A percentile compares a stretch with the other conserved stretches of the same genome.
Evolutionary conservation across 2,888 invertebrate genomes (phyloP).

Genomic region (Ceramica pisi): DNA sequence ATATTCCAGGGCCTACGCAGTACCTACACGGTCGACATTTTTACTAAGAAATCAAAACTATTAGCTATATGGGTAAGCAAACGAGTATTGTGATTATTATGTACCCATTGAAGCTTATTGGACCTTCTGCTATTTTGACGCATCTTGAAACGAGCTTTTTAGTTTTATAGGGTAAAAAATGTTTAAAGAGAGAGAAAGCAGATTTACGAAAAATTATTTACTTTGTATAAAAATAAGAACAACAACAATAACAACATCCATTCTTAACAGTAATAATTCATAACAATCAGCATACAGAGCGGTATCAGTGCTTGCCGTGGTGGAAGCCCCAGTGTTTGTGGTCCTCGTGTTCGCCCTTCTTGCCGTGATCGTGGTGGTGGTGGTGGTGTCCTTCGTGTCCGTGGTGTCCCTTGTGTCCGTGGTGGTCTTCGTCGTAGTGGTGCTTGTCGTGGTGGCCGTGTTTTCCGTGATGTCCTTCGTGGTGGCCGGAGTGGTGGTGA

Average conservation of each 20-base stretch:
- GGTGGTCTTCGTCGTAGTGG: conserved; percentile 95
- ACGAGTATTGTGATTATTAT: too few relatives aligned
- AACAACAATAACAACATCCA: conserved; percentile 79
- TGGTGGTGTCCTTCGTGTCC: conserved; percentile 94
- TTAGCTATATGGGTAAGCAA: too few relatives aligned
- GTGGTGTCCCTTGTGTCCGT: conserved; percentile 95
- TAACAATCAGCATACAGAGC: conserved; percentile 59
- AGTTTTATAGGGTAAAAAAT: background rate
- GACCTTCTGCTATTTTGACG: background rate
- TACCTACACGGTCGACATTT: too few relatives aligned
- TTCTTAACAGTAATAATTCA: conserved; percentile 78
- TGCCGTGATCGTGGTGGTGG: conserved; percentile 94
- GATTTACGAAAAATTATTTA: conserved; percentile 71
- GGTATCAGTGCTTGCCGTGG: conserved; percentile 86
- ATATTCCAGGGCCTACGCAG: too few relatives aligned
- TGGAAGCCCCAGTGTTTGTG: conserved; percentile 94
- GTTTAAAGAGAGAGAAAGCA: background rate
- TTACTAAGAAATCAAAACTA: too few relatives aligned
- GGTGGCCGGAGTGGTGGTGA: conserved; percentile 94
- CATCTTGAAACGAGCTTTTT: background rate
- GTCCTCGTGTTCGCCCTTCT: conserved; percentile 94
- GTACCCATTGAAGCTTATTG: background rate
- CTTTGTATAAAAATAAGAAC: conserved; percentile 81
- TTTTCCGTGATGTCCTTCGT: conserved; percentile 94
- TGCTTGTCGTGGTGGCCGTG: conserved; percentile 95